These are phyloP conservation scores for Helicolenus hilgendorfi DNA, from an alignment of 2,797 vertebrate genomes.

Conservation along the genomic window DNA sequence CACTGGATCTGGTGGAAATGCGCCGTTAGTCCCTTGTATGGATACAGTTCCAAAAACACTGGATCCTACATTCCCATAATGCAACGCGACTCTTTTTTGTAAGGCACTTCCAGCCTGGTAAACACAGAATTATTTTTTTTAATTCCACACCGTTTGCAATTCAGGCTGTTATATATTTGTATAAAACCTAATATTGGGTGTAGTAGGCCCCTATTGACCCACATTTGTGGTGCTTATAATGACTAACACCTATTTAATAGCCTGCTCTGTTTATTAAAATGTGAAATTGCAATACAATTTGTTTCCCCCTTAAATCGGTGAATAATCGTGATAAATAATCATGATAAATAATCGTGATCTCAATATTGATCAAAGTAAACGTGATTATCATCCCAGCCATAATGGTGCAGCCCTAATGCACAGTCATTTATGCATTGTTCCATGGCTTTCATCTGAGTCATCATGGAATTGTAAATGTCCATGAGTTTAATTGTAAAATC, in stretches of 20 bases:
- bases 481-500: neutral
- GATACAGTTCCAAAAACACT: neutral
- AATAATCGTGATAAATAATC: neutral
- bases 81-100: neutral
- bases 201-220: neutral
- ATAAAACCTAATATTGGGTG: neutral
- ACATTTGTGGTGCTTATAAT: too few relatives aligned
- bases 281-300: neutral
- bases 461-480: neutral
- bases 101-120: neutral
- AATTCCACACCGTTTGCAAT: neutral
- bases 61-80: neutral
- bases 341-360: neutral
- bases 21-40: accelerated
- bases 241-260: neutral
- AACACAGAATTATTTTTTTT: neutral
- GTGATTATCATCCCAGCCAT: neutral
- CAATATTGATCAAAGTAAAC: neutral
- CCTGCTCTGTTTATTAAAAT: too few relatives aligned
- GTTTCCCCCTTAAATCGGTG: neutral
- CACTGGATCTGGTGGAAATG: too few relatives aligned
- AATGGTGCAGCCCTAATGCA: neutral
- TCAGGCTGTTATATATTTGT: neutral
- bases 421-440: neutral
- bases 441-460: neutral